phyloP scores from a whole-genome alignment of 2,888 invertebrate species.

The Drosophila recens region DNA sequence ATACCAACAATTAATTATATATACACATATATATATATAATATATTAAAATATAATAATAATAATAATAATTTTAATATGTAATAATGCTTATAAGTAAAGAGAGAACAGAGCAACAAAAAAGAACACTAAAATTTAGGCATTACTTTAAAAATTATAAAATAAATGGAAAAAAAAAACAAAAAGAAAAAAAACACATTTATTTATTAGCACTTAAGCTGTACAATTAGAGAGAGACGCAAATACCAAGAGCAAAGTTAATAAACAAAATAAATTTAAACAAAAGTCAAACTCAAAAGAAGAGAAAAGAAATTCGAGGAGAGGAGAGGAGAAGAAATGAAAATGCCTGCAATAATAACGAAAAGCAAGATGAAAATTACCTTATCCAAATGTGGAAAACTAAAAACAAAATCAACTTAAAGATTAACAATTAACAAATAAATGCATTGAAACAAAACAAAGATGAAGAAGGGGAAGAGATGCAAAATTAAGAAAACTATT shows the following conservation, averaged over 20 bases:
- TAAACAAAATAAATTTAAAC: constrained; percentile 1
- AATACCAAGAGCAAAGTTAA: constrained; percentile 41
- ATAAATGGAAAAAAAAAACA: constrained; percentile 25
- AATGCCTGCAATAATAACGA: constrained; percentile 60
- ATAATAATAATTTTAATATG: constrained; percentile 2
- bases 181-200: constrained; percentile 37
- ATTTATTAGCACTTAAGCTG: constrained; percentile 60
- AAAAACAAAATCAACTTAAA: constrained; percentile 10
- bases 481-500: constrained; percentile 12
- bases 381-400: constrained; percentile 55
- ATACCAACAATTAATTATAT: constrained; percentile 82
- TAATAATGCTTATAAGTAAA: constrained; percentile 10
- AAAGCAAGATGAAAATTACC: constrained; percentile 69
- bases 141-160: constrained; percentile 27
- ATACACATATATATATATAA: constrained; percentile 49
- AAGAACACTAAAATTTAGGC: constrained; percentile 29
- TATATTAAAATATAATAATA: constrained; percentile 34
- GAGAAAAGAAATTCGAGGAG: constrained; percentile 10
- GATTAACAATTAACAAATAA: constrained; percentile 7
- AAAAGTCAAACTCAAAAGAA: constrained; percentile 10
- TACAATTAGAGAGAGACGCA: constrained; percentile 30
- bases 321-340: neutral
- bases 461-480: constrained; percentile 13
- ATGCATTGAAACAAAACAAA: constrained; percentile 1
- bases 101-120: constrained; percentile 41